These are phyloP conservation scores for Sceloporus tristichus DNA, from an alignment of 2,113 vertebrate genomes.

Conservation along the genomic window DNA sequence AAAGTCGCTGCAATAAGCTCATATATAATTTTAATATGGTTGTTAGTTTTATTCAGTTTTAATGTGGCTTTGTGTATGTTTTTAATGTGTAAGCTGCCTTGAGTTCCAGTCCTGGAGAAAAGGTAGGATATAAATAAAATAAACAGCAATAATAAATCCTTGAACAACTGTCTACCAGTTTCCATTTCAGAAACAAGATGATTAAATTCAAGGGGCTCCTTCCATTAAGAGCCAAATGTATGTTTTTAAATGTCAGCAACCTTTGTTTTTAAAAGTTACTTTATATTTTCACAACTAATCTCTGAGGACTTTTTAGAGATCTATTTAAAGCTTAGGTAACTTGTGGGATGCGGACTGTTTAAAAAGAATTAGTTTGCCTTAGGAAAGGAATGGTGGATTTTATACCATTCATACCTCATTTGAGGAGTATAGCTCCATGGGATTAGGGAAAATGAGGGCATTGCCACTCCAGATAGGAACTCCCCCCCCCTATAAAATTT, in stretches of 20 bases:
- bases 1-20: no score
- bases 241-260: not conserved
- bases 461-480: no score
- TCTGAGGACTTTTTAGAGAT: rapidly evolving
- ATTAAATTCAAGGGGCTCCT: not conserved
- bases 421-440: no score
- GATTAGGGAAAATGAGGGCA: no score
- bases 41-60: no score
- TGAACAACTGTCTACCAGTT: not conserved
- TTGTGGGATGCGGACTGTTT: rapidly evolving
- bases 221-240: not conserved
- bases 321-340: not conserved
- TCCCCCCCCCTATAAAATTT: no score
- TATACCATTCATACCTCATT: not conserved
- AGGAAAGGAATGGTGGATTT: not conserved
- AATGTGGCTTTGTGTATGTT: no score
- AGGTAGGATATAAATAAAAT: no score
- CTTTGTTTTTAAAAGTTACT: not conserved
- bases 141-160: not conserved
- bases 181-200: not conserved
- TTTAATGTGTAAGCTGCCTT: no score
- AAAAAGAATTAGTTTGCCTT: not conserved
- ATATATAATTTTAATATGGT: no score
- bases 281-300: not conserved
- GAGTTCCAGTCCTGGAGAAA: no score